Evolutionary conservation across 1,140 invertebrate genomes (phyloP), one percentile per base, ranked within the genome.

Genomic region (Acyrthosiphon pisum): DNA sequence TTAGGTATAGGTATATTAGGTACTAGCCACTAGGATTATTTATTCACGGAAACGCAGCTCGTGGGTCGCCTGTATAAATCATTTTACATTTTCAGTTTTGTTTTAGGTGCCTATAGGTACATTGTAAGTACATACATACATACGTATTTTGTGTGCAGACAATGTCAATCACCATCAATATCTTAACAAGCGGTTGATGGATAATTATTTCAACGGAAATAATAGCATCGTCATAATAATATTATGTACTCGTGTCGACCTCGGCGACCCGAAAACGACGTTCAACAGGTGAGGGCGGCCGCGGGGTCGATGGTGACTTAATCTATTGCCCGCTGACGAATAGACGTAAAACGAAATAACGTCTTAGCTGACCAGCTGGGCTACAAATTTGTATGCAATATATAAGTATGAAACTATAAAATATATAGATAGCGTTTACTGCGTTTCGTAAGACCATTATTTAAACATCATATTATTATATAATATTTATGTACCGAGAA

Each of bases 161-260:
- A 4, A 76, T 76, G 60, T 76, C 60, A 76, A 76, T 76, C 60
- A 76, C 60, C 60, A 76, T n/a, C 60, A 76, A 76, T 76, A 76
- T 76, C 60, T 76, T 76, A 76, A 76, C 60, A 76, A 76, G 60
- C n/a, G 3, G 22, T 4, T 18, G 60, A 76, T 76, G 60, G n/a
- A 18, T 76, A 76, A 76, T 76, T 76, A 76, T 76, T 76, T 76
- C n/a, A 18, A 76, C n/a, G 60, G 60, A 14, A 76, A 76, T 68
- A 68, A 76, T n/a, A 76, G 60, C 60, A 76, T n/a, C 60, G 60
- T 76, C 60, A 76, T 76, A 76, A 76, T 76, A 76, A 76, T 76
- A 68, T 30, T 53, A 56, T 56, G 23, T n/a, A 76, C 60, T 76
- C 60, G 60, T 76, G 60, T 76, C 60, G 60, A 76, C 60, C 60